Evolutionary conservation across 2,888 invertebrate genomes (phyloP), one percentile per base, ranked within the genome.

Genomic region (Thera obeliscata): DNA sequence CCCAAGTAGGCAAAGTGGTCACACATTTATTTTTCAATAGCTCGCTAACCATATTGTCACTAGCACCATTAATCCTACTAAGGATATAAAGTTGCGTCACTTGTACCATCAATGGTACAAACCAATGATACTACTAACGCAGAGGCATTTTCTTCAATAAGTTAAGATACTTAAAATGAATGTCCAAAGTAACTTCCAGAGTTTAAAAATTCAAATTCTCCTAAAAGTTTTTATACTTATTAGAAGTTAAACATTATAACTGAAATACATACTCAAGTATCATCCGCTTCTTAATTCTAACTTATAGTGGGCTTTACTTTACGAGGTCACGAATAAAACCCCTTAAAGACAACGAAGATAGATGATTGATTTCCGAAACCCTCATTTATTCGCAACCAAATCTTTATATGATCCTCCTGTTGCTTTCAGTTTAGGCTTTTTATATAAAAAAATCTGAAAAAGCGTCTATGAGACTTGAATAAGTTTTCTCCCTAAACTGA

Each of bases 291-390:
- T 52, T 46, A n/a, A 52, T 52, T 58, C 56, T 67, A 69, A 67
- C 63, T 63, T 59, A 69, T 61, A 11, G 58, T 61, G 12, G 62
- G 68, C 48, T 68, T 66, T 56, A 58, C 48, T 68, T 66, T 56
- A 58, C 52, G 52, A 52, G 61, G 56, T 41, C 60, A 57, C 58
- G 57, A 50, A 58, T 56, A 55, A 65, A 52, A 61, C 61, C 56
- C 38, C 65, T 55, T 66, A 64, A 58, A 69, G 66, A 38, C 43
- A 66, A 66, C 64, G 55, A 68, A 66, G 66, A 68, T 64, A 64
- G 57, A 68, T 67, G 58, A 66, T 58, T 64, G 70, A 52, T 66
- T 61, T 46, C 54, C 49, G 12, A 54, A 49, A 52, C 58, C 64
- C 56, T 55, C 61, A 66, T 72, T 50, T 38, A 62, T 48, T 62